A percentile compares a stretch with the other conserved stretches of the same genome.
Conservation (phyloP, 2,113 vertebrate species). For the Hemicordylus capensis region DNA sequence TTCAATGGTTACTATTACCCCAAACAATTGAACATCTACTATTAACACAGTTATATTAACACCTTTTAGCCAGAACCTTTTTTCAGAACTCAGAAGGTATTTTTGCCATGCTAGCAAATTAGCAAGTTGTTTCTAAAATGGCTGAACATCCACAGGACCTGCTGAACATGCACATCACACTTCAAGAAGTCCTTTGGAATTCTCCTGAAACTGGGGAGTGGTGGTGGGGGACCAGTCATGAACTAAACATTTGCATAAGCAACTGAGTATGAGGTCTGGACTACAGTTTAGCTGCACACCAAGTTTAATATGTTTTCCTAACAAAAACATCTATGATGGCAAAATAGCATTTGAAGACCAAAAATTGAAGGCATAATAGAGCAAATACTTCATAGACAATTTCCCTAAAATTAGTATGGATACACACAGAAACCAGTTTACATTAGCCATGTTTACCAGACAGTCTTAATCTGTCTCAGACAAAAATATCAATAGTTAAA, state of each 20-base stretch:
- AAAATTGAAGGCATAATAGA: not conserved
- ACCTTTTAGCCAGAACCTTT: no score
- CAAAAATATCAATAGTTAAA: not conserved
- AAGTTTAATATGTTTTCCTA: not conserved
- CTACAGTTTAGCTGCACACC: not conserved
- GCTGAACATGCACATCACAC: not conserved
- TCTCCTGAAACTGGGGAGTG: not conserved
- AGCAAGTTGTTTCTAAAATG: not conserved
- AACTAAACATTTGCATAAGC: not conserved
- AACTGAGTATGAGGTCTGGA: not conserved
- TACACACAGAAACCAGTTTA: not conserved
- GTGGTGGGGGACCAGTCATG: not conserved
- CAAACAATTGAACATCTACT: not conserved
- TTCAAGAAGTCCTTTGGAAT: not conserved
- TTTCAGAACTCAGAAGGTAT: not conserved
- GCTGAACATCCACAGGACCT: not conserved
- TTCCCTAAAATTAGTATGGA: not conserved
- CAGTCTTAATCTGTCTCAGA: not conserved
- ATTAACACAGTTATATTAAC: not conserved
- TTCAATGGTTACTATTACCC: not conserved
- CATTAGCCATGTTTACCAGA: conserved; percentile 12
- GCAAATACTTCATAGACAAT: conserved; percentile 8
- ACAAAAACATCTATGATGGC: conserved; percentile 3
- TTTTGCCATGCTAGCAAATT: not conserved
- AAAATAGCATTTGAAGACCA: conserved; percentile 41